Evolutionary conservation across 2,888 invertebrate species (phyloP).

Genomic region (Ectemnius continuus): DNA sequence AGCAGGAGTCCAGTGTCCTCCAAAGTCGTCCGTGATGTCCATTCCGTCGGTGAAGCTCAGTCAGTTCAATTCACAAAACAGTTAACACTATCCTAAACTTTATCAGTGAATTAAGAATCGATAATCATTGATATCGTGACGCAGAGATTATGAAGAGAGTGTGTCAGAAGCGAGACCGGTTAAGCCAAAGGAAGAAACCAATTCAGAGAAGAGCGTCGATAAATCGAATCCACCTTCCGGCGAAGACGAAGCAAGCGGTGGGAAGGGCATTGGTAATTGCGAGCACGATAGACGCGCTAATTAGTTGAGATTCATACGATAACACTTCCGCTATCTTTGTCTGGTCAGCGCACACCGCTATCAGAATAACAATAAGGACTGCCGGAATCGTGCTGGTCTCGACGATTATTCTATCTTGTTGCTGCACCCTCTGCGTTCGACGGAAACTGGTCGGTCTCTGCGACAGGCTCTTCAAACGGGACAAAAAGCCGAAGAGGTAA

Average conservation of each 20-base stretch:
- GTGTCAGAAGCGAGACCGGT: neutral
- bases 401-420: constrained; percentile 57
- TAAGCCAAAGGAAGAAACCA: neutral
- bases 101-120: neutral
- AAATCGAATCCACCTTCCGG: too few species aligned
- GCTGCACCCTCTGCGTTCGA: constrained; percentile 59
- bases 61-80: constrained; percentile 11
- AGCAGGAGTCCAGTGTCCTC: constrained; percentile 16
- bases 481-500: constrained; percentile 40
- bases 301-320: too few species aligned
- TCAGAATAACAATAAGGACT: constrained; percentile 41
- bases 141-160: constrained; percentile 34
- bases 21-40: constrained; percentile 33
- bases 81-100: neutral
- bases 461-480: constrained; percentile 46
- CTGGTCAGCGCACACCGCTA: neutral
- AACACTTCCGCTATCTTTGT: too few species aligned
- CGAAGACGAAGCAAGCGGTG: too few species aligned
- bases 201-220: neutral
- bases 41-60: constrained; percentile 22
- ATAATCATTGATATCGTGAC: neutral
- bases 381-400: constrained; percentile 39
- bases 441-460: constrained; percentile 45
- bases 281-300: too few species aligned
- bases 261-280: too few species aligned